Conservation (phyloP, 2,888 invertebrate genomes). For the Amiota minor region DNA sequence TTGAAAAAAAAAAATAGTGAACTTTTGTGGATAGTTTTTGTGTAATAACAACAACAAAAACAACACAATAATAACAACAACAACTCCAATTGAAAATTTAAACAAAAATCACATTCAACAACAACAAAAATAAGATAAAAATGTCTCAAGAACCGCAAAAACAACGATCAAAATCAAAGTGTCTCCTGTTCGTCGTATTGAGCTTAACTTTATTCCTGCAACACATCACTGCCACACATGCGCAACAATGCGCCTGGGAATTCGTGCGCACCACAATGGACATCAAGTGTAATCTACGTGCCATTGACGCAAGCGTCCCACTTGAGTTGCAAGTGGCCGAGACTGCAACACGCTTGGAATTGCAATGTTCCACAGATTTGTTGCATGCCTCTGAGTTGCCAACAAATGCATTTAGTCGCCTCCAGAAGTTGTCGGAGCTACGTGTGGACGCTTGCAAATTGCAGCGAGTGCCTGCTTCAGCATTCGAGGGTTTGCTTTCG, state of each 20-base stretch:
- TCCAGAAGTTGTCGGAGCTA: slow-evolving; percentile 84
- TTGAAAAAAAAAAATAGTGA: slow-evolving; percentile 1
- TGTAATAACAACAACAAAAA: slow-evolving; percentile 6
- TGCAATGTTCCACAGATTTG: slow-evolving; percentile 85
- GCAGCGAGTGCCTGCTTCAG: slow-evolving; percentile 82
- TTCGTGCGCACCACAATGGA: slow-evolving; percentile 73
- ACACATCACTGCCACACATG: slow-evolving; percentile 58
- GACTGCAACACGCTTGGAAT: slow-evolving; percentile 81
- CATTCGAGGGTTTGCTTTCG: slow-evolving; percentile 86
- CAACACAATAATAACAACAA: slow-evolving; percentile 24
- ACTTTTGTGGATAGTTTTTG: slow-evolving; percentile 8
- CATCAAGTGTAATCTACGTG: slow-evolving; percentile 72
- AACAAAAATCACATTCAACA: background rate
- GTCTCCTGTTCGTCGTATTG: slow-evolving; percentile 43
- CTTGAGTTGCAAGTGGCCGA: slow-evolving; percentile 76
- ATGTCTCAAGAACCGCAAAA: slow-evolving; percentile 26
- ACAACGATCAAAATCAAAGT: slow-evolving; percentile 3
- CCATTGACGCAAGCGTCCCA: slow-evolving; percentile 63
- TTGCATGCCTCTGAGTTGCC: slow-evolving; percentile 85
- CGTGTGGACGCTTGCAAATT: slow-evolving; percentile 87
- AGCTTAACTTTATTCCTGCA: slow-evolving; percentile 23
- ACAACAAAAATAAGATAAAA: background rate
- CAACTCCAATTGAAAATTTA: slow-evolving; percentile 9
- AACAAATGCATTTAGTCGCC: slow-evolving; percentile 81
- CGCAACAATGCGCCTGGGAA: slow-evolving; percentile 72